Conservation (phyloP, 2,888 invertebrate genomes). For the Xanthia icteritia region DNA sequence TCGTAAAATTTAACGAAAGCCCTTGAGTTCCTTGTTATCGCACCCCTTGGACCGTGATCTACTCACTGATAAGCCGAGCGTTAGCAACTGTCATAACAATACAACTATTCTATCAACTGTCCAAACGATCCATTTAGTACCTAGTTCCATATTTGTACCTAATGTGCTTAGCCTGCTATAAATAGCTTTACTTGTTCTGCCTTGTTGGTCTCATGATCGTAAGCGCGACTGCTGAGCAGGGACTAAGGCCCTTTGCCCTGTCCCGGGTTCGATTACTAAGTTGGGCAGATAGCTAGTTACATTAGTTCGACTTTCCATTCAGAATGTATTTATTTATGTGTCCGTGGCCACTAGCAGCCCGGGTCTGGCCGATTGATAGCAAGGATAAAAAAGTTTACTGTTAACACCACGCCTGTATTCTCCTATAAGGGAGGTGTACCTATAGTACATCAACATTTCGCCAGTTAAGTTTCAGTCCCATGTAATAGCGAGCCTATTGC, state of each 20-base stretch:
- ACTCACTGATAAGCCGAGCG: constrained; percentile 39
- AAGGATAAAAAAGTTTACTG: not conserved
- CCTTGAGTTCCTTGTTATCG: constrained; percentile 47
- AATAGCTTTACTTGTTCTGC: not conserved
- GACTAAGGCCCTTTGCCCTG: no score
- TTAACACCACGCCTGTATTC: no score
- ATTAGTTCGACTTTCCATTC: not conserved
- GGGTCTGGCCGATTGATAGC: not conserved
- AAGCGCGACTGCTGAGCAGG: not conserved
- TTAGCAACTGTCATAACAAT: constrained; percentile 27
- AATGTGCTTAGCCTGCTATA: not conserved
- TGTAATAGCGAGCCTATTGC: no score
- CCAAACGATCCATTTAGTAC: not conserved
- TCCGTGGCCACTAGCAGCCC: not conserved
- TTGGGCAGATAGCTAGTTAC: not conserved
- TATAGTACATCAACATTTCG: no score
- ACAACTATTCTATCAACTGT: constrained; percentile 20
- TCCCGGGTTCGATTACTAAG: not conserved
- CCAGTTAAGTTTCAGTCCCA: no score
- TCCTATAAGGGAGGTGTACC: no score
- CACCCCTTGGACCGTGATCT: constrained; percentile 52
- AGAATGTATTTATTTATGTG: not conserved
- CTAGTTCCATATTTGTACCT: not conserved
- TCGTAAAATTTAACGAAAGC: constrained; percentile 5
- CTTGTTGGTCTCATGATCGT: not conserved